Evolutionary conservation across 2,113 vertebrate genomes (phyloP).

Genomic region (Cygnus buccinator): DNA sequence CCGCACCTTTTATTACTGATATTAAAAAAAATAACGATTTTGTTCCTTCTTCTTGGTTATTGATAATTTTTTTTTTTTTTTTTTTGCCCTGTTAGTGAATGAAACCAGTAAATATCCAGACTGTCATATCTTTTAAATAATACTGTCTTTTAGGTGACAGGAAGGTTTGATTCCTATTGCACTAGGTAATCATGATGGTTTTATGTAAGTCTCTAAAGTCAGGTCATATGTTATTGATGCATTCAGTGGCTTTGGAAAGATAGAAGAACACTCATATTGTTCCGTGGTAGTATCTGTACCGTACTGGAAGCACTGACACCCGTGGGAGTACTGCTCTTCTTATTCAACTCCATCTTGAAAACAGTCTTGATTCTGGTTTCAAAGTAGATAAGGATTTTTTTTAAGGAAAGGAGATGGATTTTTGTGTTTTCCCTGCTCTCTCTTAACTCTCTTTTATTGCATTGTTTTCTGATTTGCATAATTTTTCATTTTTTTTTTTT

Average conservation of each 20-base stretch:
- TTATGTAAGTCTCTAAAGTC: not conserved
- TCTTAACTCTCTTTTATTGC: not conserved
- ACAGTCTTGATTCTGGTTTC: not conserved
- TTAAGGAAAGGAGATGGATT: not conserved
- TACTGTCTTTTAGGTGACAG: not conserved
- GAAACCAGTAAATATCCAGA: not conserved
- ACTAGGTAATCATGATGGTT: not conserved
- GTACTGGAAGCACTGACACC: not conserved
- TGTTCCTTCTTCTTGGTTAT: not conserved
- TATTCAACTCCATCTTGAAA: not conserved
- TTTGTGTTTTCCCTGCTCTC: not conserved
- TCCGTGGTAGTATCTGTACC: not conserved
- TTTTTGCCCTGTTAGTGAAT: not conserved
- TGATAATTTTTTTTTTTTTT: not conserved
- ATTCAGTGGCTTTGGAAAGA: not conserved
- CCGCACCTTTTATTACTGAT: not conserved
- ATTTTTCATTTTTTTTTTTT: not conserved
- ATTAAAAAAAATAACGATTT: not conserved
- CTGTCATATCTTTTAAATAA: not conserved
- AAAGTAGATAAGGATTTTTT: not conserved
- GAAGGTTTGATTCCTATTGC: not conserved
- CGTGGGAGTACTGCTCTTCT: not conserved
- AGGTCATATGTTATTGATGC: not conserved
- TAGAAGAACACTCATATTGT: not conserved
- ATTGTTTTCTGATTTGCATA: not conserved